These are phyloP conservation scores for Lichenostomus cassidix DNA, from an alignment of 2,113 vertebrate genomes.

Conservation along the genomic window DNA sequence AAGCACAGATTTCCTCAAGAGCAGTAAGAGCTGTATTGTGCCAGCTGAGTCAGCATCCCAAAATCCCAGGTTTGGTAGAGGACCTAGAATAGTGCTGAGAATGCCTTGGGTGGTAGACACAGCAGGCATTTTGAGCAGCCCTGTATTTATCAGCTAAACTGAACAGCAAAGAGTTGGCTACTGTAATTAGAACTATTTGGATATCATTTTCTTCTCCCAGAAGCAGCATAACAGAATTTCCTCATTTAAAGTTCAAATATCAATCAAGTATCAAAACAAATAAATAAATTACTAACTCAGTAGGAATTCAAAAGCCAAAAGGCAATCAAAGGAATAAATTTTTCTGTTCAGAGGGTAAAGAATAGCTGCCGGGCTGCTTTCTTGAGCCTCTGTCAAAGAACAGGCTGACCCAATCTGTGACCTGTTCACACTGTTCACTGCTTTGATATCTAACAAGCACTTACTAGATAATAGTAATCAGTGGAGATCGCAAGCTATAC, in stretches of 20 bases:
- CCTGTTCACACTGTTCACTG: background rate
- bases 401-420: background rate
- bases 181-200: background rate
- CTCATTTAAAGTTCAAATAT: background rate
- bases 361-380: background rate
- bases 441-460: background rate
- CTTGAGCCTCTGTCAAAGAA: background rate
- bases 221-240: background rate
- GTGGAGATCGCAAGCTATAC: background rate
- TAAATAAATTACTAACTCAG: background rate
- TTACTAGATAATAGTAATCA: background rate
- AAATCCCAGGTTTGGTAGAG: background rate
- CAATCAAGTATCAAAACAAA: constrained; percentile 10
- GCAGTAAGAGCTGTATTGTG: background rate
- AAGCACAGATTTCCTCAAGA: background rate
- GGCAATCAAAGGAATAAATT: background rate
- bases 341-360: background rate
- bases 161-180: background rate
- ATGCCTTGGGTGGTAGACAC: background rate
- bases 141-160: background rate
- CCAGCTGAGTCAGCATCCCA: background rate
- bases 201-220: background rate
- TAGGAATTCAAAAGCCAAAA: background rate
- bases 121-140: background rate
- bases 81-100: background rate